Conservation (phyloP, 2,113 vertebrate species). For the Mohoua ochrocephala region DNA sequence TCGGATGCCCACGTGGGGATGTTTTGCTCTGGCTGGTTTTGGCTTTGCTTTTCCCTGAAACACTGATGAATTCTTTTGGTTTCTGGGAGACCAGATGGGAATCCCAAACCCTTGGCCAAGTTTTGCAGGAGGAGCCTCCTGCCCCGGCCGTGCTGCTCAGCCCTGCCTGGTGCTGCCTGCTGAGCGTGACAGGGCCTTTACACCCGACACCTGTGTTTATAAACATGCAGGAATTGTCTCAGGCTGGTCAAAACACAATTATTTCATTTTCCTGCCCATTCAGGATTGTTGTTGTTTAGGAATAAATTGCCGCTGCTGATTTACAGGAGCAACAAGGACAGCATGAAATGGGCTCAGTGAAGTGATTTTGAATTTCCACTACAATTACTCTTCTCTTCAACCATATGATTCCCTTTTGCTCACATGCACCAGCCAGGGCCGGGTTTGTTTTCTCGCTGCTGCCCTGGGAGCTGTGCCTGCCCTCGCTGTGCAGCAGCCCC, state of each 20-base stretch:
- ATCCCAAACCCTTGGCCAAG: not conserved
- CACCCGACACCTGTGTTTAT: not conserved
- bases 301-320: slow-evolving; percentile 70
- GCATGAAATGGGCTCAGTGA: slow-evolving; percentile 69
- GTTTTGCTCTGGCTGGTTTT: not conserved
- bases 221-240: slow-evolving; percentile 52
- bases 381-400: slow-evolving; percentile 72
- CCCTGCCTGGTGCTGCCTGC: not conserved
- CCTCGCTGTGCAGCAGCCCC: not conserved
- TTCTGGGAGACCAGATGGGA: not conserved
- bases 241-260: slow-evolving; percentile 66
- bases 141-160: not conserved
- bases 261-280: slow-evolving; percentile 68
- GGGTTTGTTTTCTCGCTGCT: not conserved
- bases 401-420: slow-evolving; percentile 68
- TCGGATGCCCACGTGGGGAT: accelerated
- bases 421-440: slow-evolving; percentile 1
- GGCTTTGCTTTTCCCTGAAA: not conserved
- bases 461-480: not conserved
- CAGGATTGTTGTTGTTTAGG: slow-evolving; percentile 63
- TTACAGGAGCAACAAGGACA: slow-evolving; percentile 61
- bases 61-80: not conserved
- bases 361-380: slow-evolving; percentile 73
- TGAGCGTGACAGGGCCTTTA: not conserved
- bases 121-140: not conserved